Base-by-base conservation (phyloP, 2,797 vertebrate genomes). In the Stomatorhinus walkeri region DNA sequence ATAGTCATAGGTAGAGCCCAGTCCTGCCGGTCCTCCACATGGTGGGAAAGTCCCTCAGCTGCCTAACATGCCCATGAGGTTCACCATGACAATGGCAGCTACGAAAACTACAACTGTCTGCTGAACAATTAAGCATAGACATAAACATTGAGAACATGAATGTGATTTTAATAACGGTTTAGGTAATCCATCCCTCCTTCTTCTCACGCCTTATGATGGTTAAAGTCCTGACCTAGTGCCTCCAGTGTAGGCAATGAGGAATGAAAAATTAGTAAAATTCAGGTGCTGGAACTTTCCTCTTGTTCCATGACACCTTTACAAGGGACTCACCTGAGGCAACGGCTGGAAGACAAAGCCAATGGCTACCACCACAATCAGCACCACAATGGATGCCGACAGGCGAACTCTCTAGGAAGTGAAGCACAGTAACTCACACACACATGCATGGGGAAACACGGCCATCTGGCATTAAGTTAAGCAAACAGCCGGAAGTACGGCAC, bases 51-150 rank as follows among this genome's bases (percentile, higher is more conserved):
- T 99, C 98, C 92, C 92, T 94, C 91, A 98, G 95, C 90, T 99
- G 98, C 92, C 96, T 98, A 91, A 97, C 97, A 99, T 99, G 79
- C 98, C 98, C 90, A 98, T 93, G 91, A 99, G 93, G 93, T 99
- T 99, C 89, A 99, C 98, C 93, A 98, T 98, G 93, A 99, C 98
- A 91, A 99, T 97, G 88, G 97, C 96, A 0, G 97, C 14, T 36
- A 24, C 1, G 5, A 40, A 14, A 36, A 64, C 22, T 24, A 64
- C n/a, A 51, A 48, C 43, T 4, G 81, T 85, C 12, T 28, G n/a
- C n/a, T 85, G n/a, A 51, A 46, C 4, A 2, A 85, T 51, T 51
- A 49, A 85, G 48, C 81, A 84, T 2, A 36, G 32, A 28, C 81
- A 84, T 72, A 72, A 72, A 49, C 43, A 84, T 1, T 40, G 72